Conservation (phyloP, 2,888 invertebrate genomes). For the Auanema sp. region DNA sequence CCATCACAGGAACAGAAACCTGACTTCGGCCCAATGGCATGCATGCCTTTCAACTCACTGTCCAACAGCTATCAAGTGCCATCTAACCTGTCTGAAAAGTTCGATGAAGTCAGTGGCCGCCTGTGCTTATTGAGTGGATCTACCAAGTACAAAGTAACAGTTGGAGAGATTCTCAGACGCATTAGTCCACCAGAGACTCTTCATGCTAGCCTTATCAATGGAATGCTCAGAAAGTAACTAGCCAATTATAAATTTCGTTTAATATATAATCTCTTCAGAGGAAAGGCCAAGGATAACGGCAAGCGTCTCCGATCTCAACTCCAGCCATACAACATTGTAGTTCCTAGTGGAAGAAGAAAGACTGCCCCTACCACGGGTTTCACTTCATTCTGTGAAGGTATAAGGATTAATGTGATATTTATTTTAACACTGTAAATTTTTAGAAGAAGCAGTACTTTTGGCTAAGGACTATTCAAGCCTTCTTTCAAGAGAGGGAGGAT, state of each 20-base stretch:
- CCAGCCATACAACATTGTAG: not conserved
- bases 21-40: no score
- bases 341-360: conserved; percentile 1
- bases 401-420: no score
- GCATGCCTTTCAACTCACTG: no score
- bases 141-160: conserved; percentile 13
- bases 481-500: not conserved
- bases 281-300: not conserved
- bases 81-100: not conserved
- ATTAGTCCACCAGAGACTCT: conserved; percentile 19
- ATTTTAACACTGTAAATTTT: conserved; percentile 1
- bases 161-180: conserved; percentile 18
- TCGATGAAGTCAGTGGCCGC: conserved; percentile 14
- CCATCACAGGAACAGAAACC: no score
- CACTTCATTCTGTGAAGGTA: conserved; percentile 6
- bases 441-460: conserved; percentile 2
- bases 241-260: no score
- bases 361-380: conserved; percentile 2
- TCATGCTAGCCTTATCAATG: conserved; percentile 18
- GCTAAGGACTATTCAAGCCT: not conserved
- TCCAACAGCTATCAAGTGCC: no score
- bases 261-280: not conserved
- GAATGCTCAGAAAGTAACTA: conserved; percentile 19
- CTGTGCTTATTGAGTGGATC: conserved; percentile 13
- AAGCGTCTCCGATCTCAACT: not conserved